Conservation (phyloP, 2,888 invertebrate species). For the Drosophila neutralis region DNA sequence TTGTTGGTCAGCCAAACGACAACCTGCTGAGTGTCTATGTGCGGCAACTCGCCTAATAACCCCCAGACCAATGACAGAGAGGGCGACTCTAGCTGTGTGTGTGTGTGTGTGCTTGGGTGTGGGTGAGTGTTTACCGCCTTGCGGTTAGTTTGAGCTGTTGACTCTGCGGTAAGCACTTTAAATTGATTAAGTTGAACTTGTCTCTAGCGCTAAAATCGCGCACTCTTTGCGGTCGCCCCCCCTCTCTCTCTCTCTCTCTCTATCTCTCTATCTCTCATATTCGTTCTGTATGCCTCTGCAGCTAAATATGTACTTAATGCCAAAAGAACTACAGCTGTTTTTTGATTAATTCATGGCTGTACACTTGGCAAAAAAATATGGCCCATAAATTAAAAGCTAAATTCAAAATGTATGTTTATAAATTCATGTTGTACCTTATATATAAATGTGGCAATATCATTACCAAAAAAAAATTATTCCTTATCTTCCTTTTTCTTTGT, state of each 20-base stretch:
- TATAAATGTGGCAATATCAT: not conserved
- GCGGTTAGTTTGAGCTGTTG: constrained; percentile 79
- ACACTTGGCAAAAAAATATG: not conserved
- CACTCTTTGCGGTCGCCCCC: constrained; percentile 11
- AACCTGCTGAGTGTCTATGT: constrained; percentile 70
- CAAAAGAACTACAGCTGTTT: constrained; percentile 57
- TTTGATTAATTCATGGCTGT: constrained; percentile 69
- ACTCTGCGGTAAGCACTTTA: constrained; percentile 77
- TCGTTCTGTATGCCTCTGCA: not conserved
- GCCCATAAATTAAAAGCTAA: not conserved
- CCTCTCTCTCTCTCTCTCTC: constrained; percentile 13
- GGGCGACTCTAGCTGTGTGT: not conserved
- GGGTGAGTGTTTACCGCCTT: constrained; percentile 52
- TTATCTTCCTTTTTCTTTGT: not conserved
- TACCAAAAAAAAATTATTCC: not conserved
- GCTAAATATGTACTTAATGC: constrained; percentile 59
- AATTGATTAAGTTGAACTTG: constrained; percentile 81
- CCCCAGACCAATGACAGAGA: constrained; percentile 17
- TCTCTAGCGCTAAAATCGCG: constrained; percentile 58
- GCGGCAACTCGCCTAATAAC: constrained; percentile 75
- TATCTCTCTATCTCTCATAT: constrained; percentile 1
- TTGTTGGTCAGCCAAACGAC: constrained; percentile 65
- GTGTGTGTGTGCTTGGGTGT: not conserved
- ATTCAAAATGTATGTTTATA: not conserved
- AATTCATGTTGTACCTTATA: not conserved